Conservation (phyloP, 2,888 invertebrate species). For the Sarcophaga variegata region DNA sequence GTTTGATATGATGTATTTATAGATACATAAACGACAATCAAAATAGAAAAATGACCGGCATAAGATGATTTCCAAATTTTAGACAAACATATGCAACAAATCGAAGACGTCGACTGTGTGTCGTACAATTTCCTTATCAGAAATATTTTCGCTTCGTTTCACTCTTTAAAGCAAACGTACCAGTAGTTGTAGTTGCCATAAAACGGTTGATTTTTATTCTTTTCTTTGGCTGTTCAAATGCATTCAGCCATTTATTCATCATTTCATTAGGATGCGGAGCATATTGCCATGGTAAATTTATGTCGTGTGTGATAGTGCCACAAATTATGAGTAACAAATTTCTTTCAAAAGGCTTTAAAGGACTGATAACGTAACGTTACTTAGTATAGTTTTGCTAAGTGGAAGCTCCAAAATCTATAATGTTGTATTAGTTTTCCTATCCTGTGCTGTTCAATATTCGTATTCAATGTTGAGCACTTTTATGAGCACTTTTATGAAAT, state of each 20-base stretch:
- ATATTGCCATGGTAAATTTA: conserved; percentile 53
- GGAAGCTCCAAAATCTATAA: too few relatives aligned
- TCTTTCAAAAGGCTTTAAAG: neutral
- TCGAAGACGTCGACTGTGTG: neutral
- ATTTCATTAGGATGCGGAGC: conserved; percentile 40
- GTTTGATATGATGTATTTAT: neutral
- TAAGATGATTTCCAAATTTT: conserved; percentile 8
- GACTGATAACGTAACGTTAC: neutral
- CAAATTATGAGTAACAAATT: conserved; percentile 5
- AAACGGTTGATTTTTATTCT: neutral
- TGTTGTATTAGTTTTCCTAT: too few relatives aligned
- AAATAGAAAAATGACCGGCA: conserved; percentile 20
- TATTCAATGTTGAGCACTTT: too few relatives aligned
- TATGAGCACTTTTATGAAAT: too few relatives aligned
- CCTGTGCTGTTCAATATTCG: too few relatives aligned
- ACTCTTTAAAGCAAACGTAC: conserved; percentile 17
- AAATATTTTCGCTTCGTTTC: conserved; percentile 53
- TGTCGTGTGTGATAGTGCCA: conserved; percentile 1
- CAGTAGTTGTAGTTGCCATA: conserved; percentile 4
- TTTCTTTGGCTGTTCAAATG: conserved; percentile 32
- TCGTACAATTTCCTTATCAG: conserved; percentile 53
- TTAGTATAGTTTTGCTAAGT: too few relatives aligned
- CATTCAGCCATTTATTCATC: conserved; percentile 27
- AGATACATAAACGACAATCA: neutral
- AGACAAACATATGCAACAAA: too few relatives aligned